A percentile compares a stretch with the other conserved stretches of the same genome.
Conservation (phyloP, 2,113 vertebrate genomes). For the Naja naja region DNA sequence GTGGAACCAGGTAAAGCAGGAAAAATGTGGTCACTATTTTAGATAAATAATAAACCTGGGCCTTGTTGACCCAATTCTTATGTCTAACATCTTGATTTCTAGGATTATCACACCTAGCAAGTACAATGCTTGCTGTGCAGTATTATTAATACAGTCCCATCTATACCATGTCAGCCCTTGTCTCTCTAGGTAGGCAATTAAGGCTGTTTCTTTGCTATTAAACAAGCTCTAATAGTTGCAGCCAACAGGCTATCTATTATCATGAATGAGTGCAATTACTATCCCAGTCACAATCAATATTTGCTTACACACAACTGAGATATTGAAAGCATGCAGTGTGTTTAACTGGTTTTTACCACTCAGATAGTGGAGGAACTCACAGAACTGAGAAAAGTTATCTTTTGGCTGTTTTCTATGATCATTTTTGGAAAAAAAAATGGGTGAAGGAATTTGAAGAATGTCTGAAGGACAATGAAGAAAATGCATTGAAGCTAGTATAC, state of each 20-base stretch:
- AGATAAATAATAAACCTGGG: background rate
- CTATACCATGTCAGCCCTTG: slow-evolving; percentile 36
- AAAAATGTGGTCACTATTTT: background rate
- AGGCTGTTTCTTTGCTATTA: slow-evolving; percentile 59
- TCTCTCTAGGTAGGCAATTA: slow-evolving; percentile 58
- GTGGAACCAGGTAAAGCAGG: background rate
- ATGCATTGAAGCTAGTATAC: background rate
- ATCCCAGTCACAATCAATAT: slow-evolving; percentile 67
- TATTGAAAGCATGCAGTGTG: slow-evolving; percentile 57
- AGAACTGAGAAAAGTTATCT: slow-evolving; percentile 48
- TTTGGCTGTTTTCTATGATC: slow-evolving; percentile 56
- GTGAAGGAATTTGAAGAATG: background rate
- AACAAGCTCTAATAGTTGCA: slow-evolving; percentile 61
- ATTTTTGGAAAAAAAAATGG: background rate
- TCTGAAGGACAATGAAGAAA: background rate
- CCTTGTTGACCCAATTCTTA: background rate
- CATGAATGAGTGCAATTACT: slow-evolving; percentile 65
- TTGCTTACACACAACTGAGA: slow-evolving; percentile 64
- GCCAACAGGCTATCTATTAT: slow-evolving; percentile 66
- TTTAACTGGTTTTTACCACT: slow-evolving; percentile 53
- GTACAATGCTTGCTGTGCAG: slow-evolving; percentile 52
- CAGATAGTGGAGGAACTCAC: slow-evolving; percentile 41
- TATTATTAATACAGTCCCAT: slow-evolving; percentile 61
- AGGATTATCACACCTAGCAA: slow-evolving; percentile 17
- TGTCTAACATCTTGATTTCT: background rate